Base-by-base conservation (phyloP, 2,888 invertebrate species). In the Microplitis manilae region DNA sequence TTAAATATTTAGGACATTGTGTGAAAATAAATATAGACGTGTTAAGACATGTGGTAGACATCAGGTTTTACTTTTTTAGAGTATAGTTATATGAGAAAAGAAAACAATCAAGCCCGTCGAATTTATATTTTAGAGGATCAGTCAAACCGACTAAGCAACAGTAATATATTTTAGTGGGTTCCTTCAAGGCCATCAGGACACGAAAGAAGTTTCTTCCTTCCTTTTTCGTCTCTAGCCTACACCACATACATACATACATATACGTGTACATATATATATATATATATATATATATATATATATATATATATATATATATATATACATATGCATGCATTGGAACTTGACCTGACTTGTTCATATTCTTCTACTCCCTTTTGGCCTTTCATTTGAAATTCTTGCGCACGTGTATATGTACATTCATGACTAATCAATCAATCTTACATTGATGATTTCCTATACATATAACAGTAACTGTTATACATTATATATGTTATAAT, bases 341-440 rank as follows among this genome's bases (percentile, higher is more conserved):
- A 61, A 76, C 60, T 62, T 76, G 71, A 75, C 68, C 62, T 62
- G 71, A 20, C 71, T 41, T 17, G 4, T 68, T 39, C 74, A 17
- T 41, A n/a, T 40, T n/a, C 61, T 8, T 41, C 50, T 70, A 64
- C 20, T 15, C 40, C 50, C 50, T 13, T 50, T 50, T 50, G 13
- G 50, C 50, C 50, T 50, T 50, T 50, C 50, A 50, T 50, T 50
- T 50, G 13, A 17, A n/a, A 20, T 69, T 50, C 59, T 76, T 60
- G 71, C 70, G 67, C 64, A 76, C 65, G 75, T 30, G 75, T 76
- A 13, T 13, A 41, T 67, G 50, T 65, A 72, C 75, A 77, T 77
- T 79, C 77, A 79, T 79, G 81, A 80, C 80, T 81, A 80, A 81
- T 81, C 80, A 81, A 82, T 80, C 79, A 80, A 50, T 80, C 79